Evolutionary conservation across 1,140 invertebrate species (phyloP).

Genomic region (Drosophila melanogaster): Release_6_plus_ISO1_MT NT_037436.4:13496501-13497000

Average conservation of each 20-base stretch:
- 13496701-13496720: no score
- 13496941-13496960: no score
- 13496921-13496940: not conserved
- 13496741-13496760: not conserved
- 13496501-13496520: not conserved
- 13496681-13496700: no score
- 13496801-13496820: not conserved
- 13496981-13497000: not conserved
- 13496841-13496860: not conserved
- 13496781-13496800: not conserved
- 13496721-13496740: no score
- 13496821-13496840: not conserved
- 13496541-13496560: not conserved
- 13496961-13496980: not conserved
- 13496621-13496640: no score
- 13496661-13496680: no score
- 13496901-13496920: not conserved
- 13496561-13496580: not conserved
- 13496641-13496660: no score
- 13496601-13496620: no score
- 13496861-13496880: not conserved
- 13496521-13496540: not conserved
- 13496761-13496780: no score
- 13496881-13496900: conserved; percentile 1
- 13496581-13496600: not conserved